Percentiles rank a stretch among this genome's conserved stretches.
Conservation (phyloP, 2,113 vertebrate species). For the Jacana jacana region DNA sequence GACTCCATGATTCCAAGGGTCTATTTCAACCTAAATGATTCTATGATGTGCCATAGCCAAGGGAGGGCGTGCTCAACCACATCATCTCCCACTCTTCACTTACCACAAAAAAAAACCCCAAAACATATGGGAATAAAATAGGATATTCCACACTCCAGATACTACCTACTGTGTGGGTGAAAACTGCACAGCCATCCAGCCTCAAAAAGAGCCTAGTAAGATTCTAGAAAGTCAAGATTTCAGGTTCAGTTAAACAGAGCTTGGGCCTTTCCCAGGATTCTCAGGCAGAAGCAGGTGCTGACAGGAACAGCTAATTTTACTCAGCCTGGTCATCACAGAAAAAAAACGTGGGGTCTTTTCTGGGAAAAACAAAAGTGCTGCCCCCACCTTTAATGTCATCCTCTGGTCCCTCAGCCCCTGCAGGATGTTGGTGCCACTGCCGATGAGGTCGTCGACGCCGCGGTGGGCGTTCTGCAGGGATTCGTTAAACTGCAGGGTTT, state of each 20-base stretch:
- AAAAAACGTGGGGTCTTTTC: neutral
- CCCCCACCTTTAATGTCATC: conserved; percentile 90
- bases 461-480: conserved; percentile 90
- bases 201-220: neutral
- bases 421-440: conserved; percentile 90
- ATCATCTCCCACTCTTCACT: neutral
- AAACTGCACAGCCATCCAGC: neutral
- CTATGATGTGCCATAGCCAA: neutral
- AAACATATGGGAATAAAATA: neutral
- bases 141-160: neutral
- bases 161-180: neutral
- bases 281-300: neutral
- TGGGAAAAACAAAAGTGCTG: conserved; percentile 8
- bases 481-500: conserved; percentile 92
- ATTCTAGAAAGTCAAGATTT: neutral
- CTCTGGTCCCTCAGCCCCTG: conserved; percentile 92
- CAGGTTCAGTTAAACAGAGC: neutral
- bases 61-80: neutral
- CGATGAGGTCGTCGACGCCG: conserved; percentile 94
- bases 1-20: too few relatives aligned
- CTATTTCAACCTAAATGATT: too few relatives aligned
- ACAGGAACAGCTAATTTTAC: neutral
- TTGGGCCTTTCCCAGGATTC: neutral
- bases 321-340: neutral
- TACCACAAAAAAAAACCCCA: neutral